Base-by-base conservation (phyloP, 1,140 invertebrate genomes). In the Tenebrio molitor region DNA sequence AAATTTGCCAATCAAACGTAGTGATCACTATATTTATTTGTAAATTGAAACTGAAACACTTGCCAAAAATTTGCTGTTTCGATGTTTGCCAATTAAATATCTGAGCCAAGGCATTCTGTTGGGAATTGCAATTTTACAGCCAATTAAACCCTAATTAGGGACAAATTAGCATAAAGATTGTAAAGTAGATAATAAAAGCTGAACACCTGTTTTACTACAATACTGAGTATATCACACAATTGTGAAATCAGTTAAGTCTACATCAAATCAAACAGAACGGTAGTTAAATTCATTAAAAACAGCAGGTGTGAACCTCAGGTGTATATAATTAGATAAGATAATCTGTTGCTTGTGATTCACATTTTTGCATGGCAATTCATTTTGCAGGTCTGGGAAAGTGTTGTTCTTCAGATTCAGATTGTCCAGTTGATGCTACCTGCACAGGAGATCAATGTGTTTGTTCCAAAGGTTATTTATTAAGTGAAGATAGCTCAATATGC, bases 161-260 rank as follows among this genome's bases (percentile, higher is more conserved):
- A n/a, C n/a, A 17, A 50, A 50, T 50, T 50, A 50, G 19, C 44
- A 50, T 50, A 19, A 4, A 50, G 19, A 50, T 50, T 50, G 17
- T 50, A 50, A 17, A 50, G 17, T 50, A 50, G 44, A 50, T 21
- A 50, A 50, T 17, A 3, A 29, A 50, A 50, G 42, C 16, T 16
- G 17, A 50, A 29, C 25, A 29, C 25, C 25, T 29, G 25, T 29
- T 29, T 3, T 29, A 29, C 3, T n/a, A 29, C 25, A 29, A 29
- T 29, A 29, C 8, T n/a, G n/a, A 29, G 8, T 29, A 29, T 29
- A 3, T 8, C 25, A 29, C 25, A 29, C 8, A 29, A 21, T 50
- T 50, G 44, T 50, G 17, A 50, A 50, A 50, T 50, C 44, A 21
- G n/a, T 8, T 50, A 50, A 50, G 17, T 42, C 41, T 21, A 50